phyloP scores from a whole-genome alignment of 2,113 vertebrate genomes.

The Trichechus manatus region DNA sequence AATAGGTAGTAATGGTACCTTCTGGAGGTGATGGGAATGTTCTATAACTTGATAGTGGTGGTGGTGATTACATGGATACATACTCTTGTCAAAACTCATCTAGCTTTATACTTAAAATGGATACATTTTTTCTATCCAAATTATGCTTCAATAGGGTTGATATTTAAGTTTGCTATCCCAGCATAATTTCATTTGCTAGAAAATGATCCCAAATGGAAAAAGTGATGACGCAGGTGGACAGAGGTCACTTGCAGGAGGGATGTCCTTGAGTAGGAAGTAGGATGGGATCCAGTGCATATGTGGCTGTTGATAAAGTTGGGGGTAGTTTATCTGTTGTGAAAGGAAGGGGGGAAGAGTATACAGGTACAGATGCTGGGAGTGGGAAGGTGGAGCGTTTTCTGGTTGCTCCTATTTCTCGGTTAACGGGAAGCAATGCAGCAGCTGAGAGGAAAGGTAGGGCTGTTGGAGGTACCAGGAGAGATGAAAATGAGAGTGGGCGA shows the following conservation, averaged over 20 bases:
- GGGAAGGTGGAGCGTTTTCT: not conserved
- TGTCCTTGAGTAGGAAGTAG: not conserved
- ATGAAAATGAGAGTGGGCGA: not conserved
- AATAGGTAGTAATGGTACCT: not conserved
- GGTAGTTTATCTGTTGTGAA: not conserved
- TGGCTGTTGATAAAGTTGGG: not conserved
- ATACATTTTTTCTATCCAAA: not conserved
- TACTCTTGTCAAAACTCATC: not conserved
- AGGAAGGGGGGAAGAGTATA: not conserved
- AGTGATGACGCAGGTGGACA: not conserved
- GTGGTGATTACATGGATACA: not conserved
- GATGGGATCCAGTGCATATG: not conserved
- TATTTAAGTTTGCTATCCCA: not conserved
- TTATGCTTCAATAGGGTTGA: not conserved
- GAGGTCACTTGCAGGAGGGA: conserved; percentile 7
- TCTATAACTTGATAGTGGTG: not conserved
- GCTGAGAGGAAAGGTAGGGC: not conserved
- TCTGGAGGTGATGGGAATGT: not conserved
- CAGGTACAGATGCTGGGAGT: not conserved
- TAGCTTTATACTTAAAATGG: not conserved
- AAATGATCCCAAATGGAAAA: not conserved
- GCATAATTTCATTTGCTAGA: not conserved
- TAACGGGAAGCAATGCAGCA: not conserved
- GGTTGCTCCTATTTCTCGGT: not conserved
- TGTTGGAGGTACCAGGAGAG: not conserved